Percentiles rank a stretch among this genome's conserved stretches.
Evolutionary conservation across 2,888 invertebrate species (phyloP).

Genomic region (Diarsia mendica): DNA sequence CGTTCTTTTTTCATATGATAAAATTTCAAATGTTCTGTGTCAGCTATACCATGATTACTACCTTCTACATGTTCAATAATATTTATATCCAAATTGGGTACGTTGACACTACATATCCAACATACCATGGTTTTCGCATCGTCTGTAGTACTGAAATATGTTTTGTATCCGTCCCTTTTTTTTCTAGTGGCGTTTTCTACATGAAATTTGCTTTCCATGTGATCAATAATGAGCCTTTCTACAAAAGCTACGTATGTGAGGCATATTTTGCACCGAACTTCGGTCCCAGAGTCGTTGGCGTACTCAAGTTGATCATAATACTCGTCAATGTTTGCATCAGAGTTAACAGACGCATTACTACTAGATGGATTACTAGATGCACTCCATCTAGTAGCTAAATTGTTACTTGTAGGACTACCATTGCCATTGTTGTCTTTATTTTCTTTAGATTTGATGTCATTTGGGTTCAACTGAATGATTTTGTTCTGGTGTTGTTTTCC

Average conservation of each 20-base stretch:
- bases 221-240: background rate
- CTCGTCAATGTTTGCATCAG: background rate
- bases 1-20: background rate
- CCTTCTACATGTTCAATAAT: slow-evolving; percentile 30
- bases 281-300: background rate
- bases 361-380: background rate
- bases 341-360: rapidly evolving
- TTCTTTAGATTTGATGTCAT: background rate
- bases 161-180: background rate
- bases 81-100: background rate
- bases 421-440: background rate
- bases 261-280: slow-evolving; percentile 38
- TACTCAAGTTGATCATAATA: background rate
- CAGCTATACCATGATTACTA: background rate
- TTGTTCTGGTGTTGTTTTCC: slow-evolving; percentile 15
- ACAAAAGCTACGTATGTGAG: background rate
- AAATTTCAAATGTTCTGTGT: background rate
- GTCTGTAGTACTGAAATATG: background rate
- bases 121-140: background rate
- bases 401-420: background rate
- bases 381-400: too few species aligned
- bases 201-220: slow-evolving; percentile 13
- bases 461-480: background rate
- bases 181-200: background rate
- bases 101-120: background rate